Percentiles rank a stretch among this genome's conserved stretches.
Evolutionary conservation across 2,888 invertebrate genomes (phyloP).

Genomic region (Frankliniella fusca): DNA sequence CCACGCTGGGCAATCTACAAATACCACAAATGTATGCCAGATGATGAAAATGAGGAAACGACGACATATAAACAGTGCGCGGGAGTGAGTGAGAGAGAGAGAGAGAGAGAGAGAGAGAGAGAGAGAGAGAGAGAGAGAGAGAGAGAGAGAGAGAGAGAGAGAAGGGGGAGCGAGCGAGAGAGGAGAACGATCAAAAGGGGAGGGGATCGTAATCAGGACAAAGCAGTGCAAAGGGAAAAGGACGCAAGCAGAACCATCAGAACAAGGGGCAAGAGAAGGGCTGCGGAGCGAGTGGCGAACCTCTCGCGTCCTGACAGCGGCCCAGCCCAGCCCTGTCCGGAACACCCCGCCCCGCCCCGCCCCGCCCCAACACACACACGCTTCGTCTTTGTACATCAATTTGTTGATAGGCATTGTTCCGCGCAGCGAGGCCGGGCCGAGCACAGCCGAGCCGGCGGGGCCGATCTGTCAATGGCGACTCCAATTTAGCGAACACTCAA

Average conservation of each 20-base stretch:
- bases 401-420: slow-evolving; percentile 10
- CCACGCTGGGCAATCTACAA: neutral
- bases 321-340: neutral
- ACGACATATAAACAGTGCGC: too few relatives aligned
- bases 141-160: neutral
- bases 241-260: too few relatives aligned
- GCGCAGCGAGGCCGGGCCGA: neutral
- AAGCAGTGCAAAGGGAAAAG: too few relatives aligned
- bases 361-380: neutral
- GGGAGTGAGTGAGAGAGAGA: neutral
- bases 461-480: slow-evolving; percentile 2
- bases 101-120: neutral
- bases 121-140: neutral
- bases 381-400: slow-evolving; percentile 25
- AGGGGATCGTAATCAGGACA: too few relatives aligned
- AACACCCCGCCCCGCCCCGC: neutral
- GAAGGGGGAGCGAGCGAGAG: neutral
- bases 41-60: too few relatives aligned
- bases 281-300: neutral
- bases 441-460: neutral
- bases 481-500: neutral
- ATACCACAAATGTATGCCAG: too few relatives aligned
- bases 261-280: neutral
- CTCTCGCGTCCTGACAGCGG: neutral
- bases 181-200: too few relatives aligned